Percentiles rank a stretch among this genome's conserved stretches.
Evolutionary conservation across 2,888 invertebrate species (phyloP).

Genomic region (Apomyelois bistriatella): DNA sequence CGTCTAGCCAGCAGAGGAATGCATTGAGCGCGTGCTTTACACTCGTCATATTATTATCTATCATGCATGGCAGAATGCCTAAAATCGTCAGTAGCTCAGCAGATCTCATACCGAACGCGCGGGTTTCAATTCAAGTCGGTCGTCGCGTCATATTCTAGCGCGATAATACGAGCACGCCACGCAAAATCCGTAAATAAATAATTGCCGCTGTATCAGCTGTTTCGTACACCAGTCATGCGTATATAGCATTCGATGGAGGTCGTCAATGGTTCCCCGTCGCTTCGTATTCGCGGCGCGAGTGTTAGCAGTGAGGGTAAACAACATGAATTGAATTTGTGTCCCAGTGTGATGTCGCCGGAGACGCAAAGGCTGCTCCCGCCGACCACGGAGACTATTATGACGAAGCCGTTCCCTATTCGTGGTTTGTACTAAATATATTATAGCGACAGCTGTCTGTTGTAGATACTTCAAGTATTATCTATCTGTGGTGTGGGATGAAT

Average conservation of each 20-base stretch:
- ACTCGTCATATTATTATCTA: conserved; percentile 5
- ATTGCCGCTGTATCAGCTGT: conserved; percentile 38
- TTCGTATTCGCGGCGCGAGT: conserved; percentile 70
- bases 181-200: conserved; percentile 27
- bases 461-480: neutral
- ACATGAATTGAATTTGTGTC: conserved; percentile 81
- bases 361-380: conserved; percentile 85
- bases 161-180: no score
- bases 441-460: conserved; percentile 3
- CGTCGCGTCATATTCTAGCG: no score
- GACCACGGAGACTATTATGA: conserved; percentile 91
- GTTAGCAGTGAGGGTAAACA: conserved; percentile 55
- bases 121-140: conserved; percentile 23
- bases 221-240: conserved; percentile 56
- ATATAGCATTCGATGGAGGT: conserved; percentile 67
- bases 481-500: neutral
- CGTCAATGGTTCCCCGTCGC: conserved; percentile 64
- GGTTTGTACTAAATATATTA: conserved; percentile 70
- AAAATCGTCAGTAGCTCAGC: conserved; percentile 13
- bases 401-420: conserved; percentile 93
- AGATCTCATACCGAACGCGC: conserved; percentile 14
- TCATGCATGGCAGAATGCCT: conserved; percentile 21
- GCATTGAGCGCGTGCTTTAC: conserved; percentile 15
- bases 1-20: conserved; percentile 7
- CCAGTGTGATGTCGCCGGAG: conserved; percentile 86